phyloP scores from a whole-genome alignment of 2,888 invertebrate genomes.

The Mesochorus sp. region DNA sequence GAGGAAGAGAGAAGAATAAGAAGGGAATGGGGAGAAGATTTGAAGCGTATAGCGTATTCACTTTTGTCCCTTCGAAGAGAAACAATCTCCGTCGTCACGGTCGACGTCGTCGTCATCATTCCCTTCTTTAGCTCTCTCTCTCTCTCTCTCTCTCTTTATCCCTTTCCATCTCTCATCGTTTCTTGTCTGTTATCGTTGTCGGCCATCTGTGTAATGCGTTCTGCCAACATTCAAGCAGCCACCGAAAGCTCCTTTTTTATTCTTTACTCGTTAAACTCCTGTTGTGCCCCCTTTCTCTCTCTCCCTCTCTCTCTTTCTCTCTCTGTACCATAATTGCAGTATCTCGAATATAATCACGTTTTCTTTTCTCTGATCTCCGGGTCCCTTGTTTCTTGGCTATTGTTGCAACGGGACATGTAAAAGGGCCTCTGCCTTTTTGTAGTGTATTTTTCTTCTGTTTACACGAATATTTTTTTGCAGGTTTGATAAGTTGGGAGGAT shows the following conservation, averaged over 20 bases:
- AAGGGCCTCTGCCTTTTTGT: neutral
- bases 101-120: slow-evolving; percentile 21
- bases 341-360: slow-evolving; percentile 45
- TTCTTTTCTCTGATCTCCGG: slow-evolving; percentile 35
- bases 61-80: slow-evolving; percentile 52
- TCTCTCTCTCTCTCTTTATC: neutral
- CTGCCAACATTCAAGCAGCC: slow-evolving; percentile 69
- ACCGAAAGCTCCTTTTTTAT: slow-evolving; percentile 56
- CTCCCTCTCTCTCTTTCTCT: neutral
- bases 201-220: slow-evolving; percentile 75
- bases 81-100: slow-evolving; percentile 36
- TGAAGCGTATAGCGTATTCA: slow-evolving; percentile 35
- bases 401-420: neutral
- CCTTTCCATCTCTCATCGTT: slow-evolving; percentile 7
- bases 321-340: neutral
- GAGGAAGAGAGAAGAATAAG: slow-evolving; percentile 14
- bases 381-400: slow-evolving; percentile 5
- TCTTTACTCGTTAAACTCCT: slow-evolving; percentile 34
- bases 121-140: slow-evolving; percentile 2
- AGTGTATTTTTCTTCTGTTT: neutral
- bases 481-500: neutral
- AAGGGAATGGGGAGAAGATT: slow-evolving; percentile 20
- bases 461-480: too few relatives aligned
- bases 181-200: slow-evolving; percentile 55
- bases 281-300: neutral